phyloP scores from a whole-genome alignment of 2,888 invertebrate genomes.

The Apeira syringaria region DNA sequence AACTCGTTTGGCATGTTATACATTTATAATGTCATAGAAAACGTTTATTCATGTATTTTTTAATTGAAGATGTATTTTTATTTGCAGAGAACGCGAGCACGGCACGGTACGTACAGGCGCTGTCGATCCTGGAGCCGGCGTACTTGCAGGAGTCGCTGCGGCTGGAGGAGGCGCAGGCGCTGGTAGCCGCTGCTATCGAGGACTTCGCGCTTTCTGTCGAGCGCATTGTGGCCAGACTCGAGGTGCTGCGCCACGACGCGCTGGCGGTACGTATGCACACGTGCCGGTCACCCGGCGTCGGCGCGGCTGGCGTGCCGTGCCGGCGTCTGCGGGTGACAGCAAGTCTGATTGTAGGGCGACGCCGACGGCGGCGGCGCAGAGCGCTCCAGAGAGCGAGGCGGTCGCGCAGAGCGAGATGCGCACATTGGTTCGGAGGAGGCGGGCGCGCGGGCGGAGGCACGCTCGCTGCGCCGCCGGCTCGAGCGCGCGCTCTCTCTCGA shows the following conservation, averaged over 20 bases:
- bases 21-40: too few relatives aligned
- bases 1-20: too few relatives aligned
- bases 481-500: neutral
- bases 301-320: too few relatives aligned
- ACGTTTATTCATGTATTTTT: too few relatives aligned
- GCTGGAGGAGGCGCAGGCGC: conserved; percentile 5
- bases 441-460: neutral
- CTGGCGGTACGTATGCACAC: too few relatives aligned
- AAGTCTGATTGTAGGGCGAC: neutral
- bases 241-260: neutral
- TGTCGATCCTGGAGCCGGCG: neutral
- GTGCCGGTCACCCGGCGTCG: too few relatives aligned
- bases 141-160: conserved; percentile 1
- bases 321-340: neutral
- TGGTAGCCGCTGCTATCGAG: conserved; percentile 14
- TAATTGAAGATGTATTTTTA: too few relatives aligned
- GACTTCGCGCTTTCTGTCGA: conserved; percentile 18
- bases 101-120: neutral
- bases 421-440: too few relatives aligned
- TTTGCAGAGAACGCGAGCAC: neutral
- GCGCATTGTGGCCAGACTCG: conserved; percentile 7
- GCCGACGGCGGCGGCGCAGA: neutral
- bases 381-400: too few relatives aligned
- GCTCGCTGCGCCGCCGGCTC: neutral
- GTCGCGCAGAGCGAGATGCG: too few relatives aligned